Evolutionary conservation across 2,113 vertebrate genomes (phyloP), one percentile per base, ranked within the genome.

Genomic region (Bagarius yarrelli): DNA sequence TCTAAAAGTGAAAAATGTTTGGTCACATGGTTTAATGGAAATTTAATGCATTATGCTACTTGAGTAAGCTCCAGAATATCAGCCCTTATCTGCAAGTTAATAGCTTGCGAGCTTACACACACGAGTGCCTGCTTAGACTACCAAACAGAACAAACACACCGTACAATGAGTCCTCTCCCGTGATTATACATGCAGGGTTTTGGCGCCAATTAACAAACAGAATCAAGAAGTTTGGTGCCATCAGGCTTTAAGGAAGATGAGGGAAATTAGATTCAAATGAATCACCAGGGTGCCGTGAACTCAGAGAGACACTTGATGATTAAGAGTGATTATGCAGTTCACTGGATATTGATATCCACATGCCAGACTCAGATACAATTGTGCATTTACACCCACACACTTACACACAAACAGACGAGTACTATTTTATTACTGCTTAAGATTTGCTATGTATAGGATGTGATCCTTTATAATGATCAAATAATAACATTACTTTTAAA

Each of bases 221-320:
- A 75, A 80, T 71, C 32, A 40, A 67, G 32, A 78, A 80, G 66
- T 73, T 34, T 21, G 14, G 61, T 60, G 47, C 32, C 83, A 57
- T 25, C 64, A 21, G 79, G 59, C 55, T 55, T 75, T 53, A 50
- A 60, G 69, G 15, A 47, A 73, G 55, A 85, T 81, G 57, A 79
- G 70, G 44, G 75, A 86, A 64, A 86, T 81, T 75, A 83, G 56
- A 86, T 71, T 79, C 52, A 74, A 81, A 85, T 85, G 76, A 87
- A 86, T 72, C 82, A 85, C 53, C 15, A 36, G 61, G 72, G 50
- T 66, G 59, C 78, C 12, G 61, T 63, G 56, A 76, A 30, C 71
- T 14, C 44, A 70, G 76, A 78, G 66, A 81, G 69, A 75, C 16
- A 52, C 81, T 61, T 74, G 66, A 78, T 81, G 76, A 78, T 47